These are phyloP conservation scores for Tetraneura akinire DNA, from an alignment of 1,140 invertebrate species.

Conservation along the genomic window DNA sequence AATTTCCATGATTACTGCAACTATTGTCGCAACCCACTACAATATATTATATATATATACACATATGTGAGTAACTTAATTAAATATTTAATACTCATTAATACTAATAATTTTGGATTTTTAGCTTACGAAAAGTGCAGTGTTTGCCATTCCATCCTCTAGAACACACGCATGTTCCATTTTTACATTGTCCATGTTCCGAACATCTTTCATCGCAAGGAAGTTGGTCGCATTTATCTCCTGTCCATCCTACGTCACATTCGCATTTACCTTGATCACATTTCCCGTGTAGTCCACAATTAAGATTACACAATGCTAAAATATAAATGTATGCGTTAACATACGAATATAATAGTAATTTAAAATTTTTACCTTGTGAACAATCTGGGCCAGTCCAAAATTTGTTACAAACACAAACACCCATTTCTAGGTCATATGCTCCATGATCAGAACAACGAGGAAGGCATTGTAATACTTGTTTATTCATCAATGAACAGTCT, in stretches of 20 bases:
- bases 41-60: too few species aligned
- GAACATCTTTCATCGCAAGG: slow-evolving; percentile 87
- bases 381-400: slow-evolving; percentile 89
- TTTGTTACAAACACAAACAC: slow-evolving; percentile 83
- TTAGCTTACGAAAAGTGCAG: slow-evolving; percentile 90
- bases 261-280: slow-evolving; percentile 86
- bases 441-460: slow-evolving; percentile 89
- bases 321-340: slow-evolving; percentile 43
- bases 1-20: slow-evolving; percentile 88
- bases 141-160: slow-evolving; percentile 97
- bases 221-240: slow-evolving; percentile 83
- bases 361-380: slow-evolving; percentile 71
- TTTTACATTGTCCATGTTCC: slow-evolving; percentile 95
- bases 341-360: background rate
- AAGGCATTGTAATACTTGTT: slow-evolving; percentile 84
- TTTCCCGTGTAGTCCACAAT: slow-evolving; percentile 86
- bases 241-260: slow-evolving; percentile 89
- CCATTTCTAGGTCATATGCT: slow-evolving; percentile 83
- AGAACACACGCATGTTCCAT: slow-evolving; percentile 94
- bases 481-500: slow-evolving; percentile 82
- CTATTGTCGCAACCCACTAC: slow-evolving; percentile 93
- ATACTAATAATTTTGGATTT: too few species aligned
- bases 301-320: slow-evolving; percentile 83
- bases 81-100: too few species aligned
- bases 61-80: too few species aligned